Percentiles rank a stretch among this genome's conserved stretches.
Evolutionary conservation across 2,113 vertebrate genomes (phyloP).

Genomic region (Erpornis zantholeuca): DNA sequence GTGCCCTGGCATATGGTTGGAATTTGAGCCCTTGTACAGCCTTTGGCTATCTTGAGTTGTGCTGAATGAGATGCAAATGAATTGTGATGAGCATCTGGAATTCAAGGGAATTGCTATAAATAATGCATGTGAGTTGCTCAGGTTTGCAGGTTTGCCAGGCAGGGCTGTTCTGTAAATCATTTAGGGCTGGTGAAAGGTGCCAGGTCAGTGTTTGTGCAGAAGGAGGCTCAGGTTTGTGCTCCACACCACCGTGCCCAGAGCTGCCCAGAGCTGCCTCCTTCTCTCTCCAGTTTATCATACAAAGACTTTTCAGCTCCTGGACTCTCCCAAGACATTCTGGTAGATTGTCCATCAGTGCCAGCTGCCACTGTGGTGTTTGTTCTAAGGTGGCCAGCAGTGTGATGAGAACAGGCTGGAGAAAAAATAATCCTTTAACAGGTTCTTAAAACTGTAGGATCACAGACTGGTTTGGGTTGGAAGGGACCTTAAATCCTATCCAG

Average conservation of each 20-base stretch:
- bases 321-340: background rate
- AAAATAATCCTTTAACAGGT: background rate
- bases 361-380: background rate
- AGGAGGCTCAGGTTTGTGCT: background rate
- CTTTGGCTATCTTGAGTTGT: background rate
- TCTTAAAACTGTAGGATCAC: background rate
- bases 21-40: background rate
- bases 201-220: background rate
- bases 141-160: background rate
- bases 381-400: background rate
- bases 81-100: slow-evolving; percentile 25
- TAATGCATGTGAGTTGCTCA: background rate
- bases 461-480: background rate
- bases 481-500: background rate
- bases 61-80: slow-evolving; percentile 19
- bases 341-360: background rate
- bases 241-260: background rate
- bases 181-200: background rate
- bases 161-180: background rate
- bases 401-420: background rate
- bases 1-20: background rate
- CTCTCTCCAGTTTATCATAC: background rate
- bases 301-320: background rate
- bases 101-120: background rate
- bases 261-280: background rate